Conservation (phyloP, 1,140 invertebrate genomes). For the Neuroterus valhalla region DNA sequence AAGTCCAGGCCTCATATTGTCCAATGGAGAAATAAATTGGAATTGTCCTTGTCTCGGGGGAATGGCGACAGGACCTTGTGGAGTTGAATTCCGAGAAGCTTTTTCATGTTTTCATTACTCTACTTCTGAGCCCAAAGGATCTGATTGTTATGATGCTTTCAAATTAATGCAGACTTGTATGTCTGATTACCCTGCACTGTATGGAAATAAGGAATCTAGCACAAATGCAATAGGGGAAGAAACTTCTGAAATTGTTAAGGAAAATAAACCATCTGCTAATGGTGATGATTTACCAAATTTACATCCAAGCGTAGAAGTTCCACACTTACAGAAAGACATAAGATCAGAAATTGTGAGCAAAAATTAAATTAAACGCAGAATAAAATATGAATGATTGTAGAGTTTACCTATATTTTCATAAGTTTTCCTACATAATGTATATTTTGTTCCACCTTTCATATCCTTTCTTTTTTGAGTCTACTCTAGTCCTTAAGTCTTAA, state of each 20-base stretch:
- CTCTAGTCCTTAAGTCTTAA: too few species aligned
- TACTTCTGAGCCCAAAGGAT: conserved; percentile 85
- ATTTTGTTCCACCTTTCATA: background rate
- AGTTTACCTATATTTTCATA: background rate
- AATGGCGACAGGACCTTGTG: conserved; percentile 96
- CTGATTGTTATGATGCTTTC: conserved; percentile 93
- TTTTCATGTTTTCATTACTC: conserved; percentile 97
- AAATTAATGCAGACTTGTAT: conserved; percentile 95
- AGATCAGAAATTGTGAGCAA: conserved; percentile 27
- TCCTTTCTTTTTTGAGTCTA: too few species aligned
- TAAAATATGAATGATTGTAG: background rate
- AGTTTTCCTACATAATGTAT: background rate
- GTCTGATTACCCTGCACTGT: conserved; percentile 90
- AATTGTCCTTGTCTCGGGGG: conserved; percentile 96
- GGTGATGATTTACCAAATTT: background rate
- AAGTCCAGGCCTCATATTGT: conserved; percentile 86
- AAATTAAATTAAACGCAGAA: background rate
- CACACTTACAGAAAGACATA: background rate
- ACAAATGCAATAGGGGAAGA: conserved; percentile 73
- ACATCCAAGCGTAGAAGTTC: background rate
- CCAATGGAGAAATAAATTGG: conserved; percentile 97
- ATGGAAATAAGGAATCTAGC: conserved; percentile 78
- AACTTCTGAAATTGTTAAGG: conserved; percentile 71
- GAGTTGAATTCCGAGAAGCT: conserved; percentile 92
- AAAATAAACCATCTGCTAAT: conserved; percentile 71